A percentile compares a stretch with the other conserved stretches of the same genome.
Evolutionary conservation across 2,797 vertebrate genomes (phyloP).

Genomic region (Hyperoplus lanceolatus): DNA sequence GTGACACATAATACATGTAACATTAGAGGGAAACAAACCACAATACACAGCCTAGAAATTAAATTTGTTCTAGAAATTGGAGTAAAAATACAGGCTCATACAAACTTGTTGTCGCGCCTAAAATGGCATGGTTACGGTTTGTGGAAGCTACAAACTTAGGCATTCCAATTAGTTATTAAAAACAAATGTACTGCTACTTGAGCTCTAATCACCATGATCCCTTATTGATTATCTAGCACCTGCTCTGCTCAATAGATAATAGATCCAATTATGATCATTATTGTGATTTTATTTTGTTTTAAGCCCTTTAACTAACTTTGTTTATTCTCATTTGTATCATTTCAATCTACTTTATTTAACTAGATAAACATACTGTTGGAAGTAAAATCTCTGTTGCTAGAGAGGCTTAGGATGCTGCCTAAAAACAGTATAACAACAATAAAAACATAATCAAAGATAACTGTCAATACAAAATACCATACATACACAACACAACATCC

Average conservation of each 20-base stretch:
- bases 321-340: neutral
- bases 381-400: neutral
- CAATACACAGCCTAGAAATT: constrained; percentile 9
- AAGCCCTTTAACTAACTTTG: neutral
- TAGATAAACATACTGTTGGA: neutral
- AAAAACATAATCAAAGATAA: neutral
- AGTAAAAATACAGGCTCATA: neutral
- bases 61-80: neutral
- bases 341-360: neutral
- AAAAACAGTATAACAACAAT: neutral
- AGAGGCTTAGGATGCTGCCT: neutral
- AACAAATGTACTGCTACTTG: neutral
- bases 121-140: neutral
- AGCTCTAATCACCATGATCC: neutral
- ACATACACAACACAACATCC: neutral
- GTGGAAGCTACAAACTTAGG: neutral
- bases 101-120: neutral
- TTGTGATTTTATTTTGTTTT: neutral
- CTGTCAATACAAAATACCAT: too few relatives aligned
- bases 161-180: neutral
- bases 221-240: neutral
- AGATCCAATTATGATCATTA: neutral
- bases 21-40: constrained; percentile 49
- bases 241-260: neutral
- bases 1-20: constrained; percentile 31